Base-by-base conservation (phyloP, 2,113 vertebrate species). In the Coryphaenoides rupestris region DNA sequence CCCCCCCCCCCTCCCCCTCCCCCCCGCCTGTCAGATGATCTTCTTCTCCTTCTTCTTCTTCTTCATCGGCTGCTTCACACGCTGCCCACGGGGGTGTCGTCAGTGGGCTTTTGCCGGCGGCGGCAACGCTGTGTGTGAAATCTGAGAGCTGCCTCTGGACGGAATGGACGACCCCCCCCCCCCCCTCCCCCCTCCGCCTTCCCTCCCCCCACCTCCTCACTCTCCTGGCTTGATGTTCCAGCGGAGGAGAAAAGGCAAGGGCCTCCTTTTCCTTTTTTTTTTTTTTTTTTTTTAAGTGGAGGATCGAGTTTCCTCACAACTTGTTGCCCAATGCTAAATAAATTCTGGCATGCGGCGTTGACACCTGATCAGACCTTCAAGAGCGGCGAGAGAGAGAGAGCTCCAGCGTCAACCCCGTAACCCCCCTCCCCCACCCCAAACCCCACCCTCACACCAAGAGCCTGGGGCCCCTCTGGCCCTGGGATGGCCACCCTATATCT, bases 301-400 rank as follows among this genome's bases (percentile, higher is more conserved):
- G 76, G 76, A 76, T 92, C 85, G 26, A 21, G 73, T 91, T 91
- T 91, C 90, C 84, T 87, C 82, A 86, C 89, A 87, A 90, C 90
- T 91, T 91, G 89, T 91, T 91, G 89, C 86, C 80, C 75, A 82
- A 73, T 90, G 88, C 90, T 90, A 91, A 90, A 91, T 91, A 92
- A 92, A 91, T 88, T 89, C 88, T 89, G 90, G 91, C 88, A 92
- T 91, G 90, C 62, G 69, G 82, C 76, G 74, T 68, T 74, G 85
- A 90, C 83, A 92, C 80, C 75, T 68, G 83, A 91, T 90, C 86
- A 67, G 68, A 63, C 68, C 88, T 88, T 72, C 90, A 91, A 91
- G 89, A 73, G 69, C 87, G 83, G 81, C 88, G 61, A 49, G 72
- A 79, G 83, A 80, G 75, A 80, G 75, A n/a, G 88, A 84, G 85